A percentile compares a stretch with the other conserved stretches of the same genome.
Conservation (phyloP, 2,888 invertebrate genomes). For the Idaea biselata region DNA sequence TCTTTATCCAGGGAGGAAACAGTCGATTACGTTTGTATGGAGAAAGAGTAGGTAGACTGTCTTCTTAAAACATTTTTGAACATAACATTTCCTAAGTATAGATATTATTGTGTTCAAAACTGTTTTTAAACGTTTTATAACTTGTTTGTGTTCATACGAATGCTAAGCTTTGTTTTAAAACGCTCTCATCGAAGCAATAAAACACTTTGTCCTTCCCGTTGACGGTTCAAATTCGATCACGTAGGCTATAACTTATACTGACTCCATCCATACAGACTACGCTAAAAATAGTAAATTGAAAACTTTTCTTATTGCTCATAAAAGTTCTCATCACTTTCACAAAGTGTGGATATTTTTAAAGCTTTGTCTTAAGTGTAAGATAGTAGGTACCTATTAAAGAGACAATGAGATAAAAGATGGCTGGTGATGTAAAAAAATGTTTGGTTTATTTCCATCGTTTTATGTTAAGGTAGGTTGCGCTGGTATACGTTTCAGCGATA, state of each 20-base stretch:
- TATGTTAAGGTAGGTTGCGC: background rate
- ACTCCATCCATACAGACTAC: conserved; percentile 32
- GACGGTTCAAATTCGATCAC: conserved; percentile 46
- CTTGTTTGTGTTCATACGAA: background rate
- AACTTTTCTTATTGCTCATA: conserved; percentile 43
- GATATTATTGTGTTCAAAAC: no score
- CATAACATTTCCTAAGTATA: no score
- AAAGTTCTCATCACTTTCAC: conserved; percentile 34
- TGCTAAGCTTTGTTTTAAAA: background rate
- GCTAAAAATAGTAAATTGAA: conserved; percentile 44
- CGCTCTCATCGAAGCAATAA: conserved; percentile 27
- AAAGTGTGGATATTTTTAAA: conserved; percentile 12
- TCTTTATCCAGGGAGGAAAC: no score
- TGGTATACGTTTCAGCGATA: no score
- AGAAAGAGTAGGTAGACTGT: no score
- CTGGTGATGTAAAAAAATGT: background rate
- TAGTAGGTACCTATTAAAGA: conserved; percentile 5
- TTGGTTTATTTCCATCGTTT: background rate
- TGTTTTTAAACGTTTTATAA: background rate
- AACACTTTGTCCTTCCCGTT: conserved; percentile 31
- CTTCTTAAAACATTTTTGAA: no score
- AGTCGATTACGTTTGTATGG: no score
- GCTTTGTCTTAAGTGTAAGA: conserved; percentile 1
- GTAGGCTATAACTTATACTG: conserved; percentile 45
- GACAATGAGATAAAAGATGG: background rate